phyloP scores from a whole-genome alignment of 2,888 invertebrate genomes.

The Cryptops parisi region DNA sequence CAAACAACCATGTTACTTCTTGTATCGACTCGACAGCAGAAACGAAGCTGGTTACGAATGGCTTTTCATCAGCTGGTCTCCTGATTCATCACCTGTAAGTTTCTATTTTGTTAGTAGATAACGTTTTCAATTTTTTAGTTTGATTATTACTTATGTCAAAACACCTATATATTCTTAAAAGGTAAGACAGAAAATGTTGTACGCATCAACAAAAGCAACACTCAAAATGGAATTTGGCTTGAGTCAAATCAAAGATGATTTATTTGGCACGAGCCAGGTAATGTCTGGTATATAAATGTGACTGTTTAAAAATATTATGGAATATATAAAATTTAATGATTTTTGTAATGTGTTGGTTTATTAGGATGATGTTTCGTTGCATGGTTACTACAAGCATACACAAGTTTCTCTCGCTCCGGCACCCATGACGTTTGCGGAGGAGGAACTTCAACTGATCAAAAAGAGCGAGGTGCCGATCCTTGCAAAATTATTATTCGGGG shows the following conservation, averaged over 20 bases:
- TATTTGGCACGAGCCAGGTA: conserved; percentile 71
- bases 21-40: conserved; percentile 69
- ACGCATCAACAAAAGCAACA: conserved; percentile 94
- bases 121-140: not conserved
- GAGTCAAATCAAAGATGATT: conserved; percentile 82
- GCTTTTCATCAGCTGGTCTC: conserved; percentile 87
- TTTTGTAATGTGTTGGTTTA: no score
- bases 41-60: conserved; percentile 70
- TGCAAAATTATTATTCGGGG: not conserved
- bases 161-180: conserved; percentile 19
- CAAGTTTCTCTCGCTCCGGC: conserved; percentile 65
- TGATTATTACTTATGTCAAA: not conserved
- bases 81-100: conserved; percentile 63
- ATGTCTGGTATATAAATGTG: conserved; percentile 17
- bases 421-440: conserved; percentile 75
- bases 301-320: not conserved
- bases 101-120: not conserved
- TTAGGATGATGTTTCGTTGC: conserved; percentile 63
- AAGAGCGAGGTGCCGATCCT: conserved; percentile 50
- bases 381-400: conserved; percentile 66
- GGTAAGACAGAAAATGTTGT: conserved; percentile 90
- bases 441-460: conserved; percentile 63
- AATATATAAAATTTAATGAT: not conserved
- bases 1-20: conserved; percentile 76
- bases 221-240: conserved; percentile 92